Base-by-base conservation (phyloP, 2,888 invertebrate species). In the Tachystola acroxantha region DNA sequence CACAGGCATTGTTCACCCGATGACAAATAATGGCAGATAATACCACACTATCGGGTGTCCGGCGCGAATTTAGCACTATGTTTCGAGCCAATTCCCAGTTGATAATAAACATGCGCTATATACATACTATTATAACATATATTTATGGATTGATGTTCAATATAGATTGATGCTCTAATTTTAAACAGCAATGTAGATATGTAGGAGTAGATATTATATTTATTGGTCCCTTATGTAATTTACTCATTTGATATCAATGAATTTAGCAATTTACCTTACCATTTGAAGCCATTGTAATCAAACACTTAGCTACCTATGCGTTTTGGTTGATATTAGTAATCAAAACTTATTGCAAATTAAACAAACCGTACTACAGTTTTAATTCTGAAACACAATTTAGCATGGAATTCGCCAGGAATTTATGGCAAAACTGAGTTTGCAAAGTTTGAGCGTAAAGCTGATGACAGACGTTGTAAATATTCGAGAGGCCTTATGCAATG, bases 1-100 rank as follows among this genome's bases (percentile, higher is more conserved):
- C 64, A 54, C 54, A 42, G 57, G 68, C 76, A 82, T 85, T 85
- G 85, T 85, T 77, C 77, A 73, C 61, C 53, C 70, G 66, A 69
- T 84, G 85, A 86, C 85, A 84, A 85, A 86, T 85, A 82, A 85
- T 81, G 71, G 72, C 65, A 76, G 85, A 86, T 86, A 86, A 84
- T 85, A 76, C 79, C 78, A 75, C 77, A 74, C 64, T 85, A 84
- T 85, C 85, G 79, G 74, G 74, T 85, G 80, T 80, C 74, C 66
- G 57, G 44, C 50, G 64, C 63, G 66, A 81, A 84, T 85, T 84
- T 82, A 84, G 74, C 64, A 76, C 80, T 80, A 62, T 67, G 78
- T 73, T 70, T 65, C 78, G 75, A 77, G 85, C 84, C 84, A 84
- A 84, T 81, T 79, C 79, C 61, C 67, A 59, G 59, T 69, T 70